Evolutionary conservation across 2,113 vertebrate species (phyloP).

Genomic region (Nothocercus nigrocapillus): DNA sequence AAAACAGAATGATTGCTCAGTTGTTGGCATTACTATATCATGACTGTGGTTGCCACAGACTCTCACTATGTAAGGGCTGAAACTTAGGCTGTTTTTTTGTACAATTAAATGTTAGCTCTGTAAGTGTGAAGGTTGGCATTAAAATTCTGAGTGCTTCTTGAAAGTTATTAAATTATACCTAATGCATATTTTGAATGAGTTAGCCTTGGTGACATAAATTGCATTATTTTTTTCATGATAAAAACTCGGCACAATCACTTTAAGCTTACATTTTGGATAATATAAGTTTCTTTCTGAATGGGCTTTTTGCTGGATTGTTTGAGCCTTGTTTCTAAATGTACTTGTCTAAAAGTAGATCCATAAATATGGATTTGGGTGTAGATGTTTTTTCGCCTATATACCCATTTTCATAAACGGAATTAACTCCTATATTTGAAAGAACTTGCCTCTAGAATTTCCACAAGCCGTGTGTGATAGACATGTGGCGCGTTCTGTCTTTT

Average conservation of each 20-base stretch:
- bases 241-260: background rate
- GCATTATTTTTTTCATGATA: background rate
- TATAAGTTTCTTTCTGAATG: background rate
- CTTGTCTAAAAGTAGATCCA: background rate
- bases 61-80: background rate
- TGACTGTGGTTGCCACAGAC: background rate
- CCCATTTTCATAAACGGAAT: background rate
- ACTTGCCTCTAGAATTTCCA: background rate
- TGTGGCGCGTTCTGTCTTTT: background rate
- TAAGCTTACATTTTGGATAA: background rate
- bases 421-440: background rate
- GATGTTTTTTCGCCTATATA: background rate
- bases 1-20: background rate
- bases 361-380: background rate
- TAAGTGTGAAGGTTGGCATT: accelerated
- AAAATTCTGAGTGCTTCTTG: background rate
- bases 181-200: background rate
- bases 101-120: background rate
- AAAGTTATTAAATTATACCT: background rate
- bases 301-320: background rate
- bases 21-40: background rate
- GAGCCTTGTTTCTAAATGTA: background rate
- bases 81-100: background rate
- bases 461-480: background rate
- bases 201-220: background rate